phyloP scores from a whole-genome alignment of 2,888 invertebrate genomes.

The Aleiodes alternator region DNA sequence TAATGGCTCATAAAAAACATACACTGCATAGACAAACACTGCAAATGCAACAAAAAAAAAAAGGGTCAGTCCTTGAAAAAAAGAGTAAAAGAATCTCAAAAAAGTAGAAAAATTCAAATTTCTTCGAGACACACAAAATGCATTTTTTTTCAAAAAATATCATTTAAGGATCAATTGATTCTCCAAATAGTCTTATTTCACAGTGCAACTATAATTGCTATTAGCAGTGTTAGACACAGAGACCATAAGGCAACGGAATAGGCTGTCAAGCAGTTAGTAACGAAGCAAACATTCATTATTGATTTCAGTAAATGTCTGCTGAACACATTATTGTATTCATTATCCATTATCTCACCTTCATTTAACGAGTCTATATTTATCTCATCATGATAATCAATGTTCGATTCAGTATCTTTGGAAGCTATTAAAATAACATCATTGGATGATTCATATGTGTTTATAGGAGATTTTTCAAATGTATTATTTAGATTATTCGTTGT shows the following conservation, averaged over 20 bases:
- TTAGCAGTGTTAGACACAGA: conserved; percentile 70
- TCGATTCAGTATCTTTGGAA: conserved; percentile 31
- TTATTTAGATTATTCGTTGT: background rate
- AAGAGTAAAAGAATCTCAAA: too few species aligned
- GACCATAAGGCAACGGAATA: conserved; percentile 67
- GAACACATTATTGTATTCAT: conserved; percentile 57
- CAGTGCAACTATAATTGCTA: conserved; percentile 68
- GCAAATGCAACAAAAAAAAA: background rate
- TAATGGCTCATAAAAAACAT: background rate
- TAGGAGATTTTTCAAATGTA: conserved; percentile 10
- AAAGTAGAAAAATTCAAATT: background rate
- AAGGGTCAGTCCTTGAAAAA: background rate
- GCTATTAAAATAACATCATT: background rate
- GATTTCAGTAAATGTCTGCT: conserved; percentile 50
- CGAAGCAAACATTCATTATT: conserved; percentile 61
- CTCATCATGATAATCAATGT: conserved; percentile 10
- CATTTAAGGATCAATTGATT: too few species aligned
- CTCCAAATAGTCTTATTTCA: conserved; percentile 51
- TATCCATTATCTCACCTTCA: conserved; percentile 69
- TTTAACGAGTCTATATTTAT: conserved; percentile 42
- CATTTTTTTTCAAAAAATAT: background rate
- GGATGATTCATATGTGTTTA: background rate
- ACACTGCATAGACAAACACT: background rate
- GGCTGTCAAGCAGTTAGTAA: conserved; percentile 69
- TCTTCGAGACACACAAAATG: background rate